Evolutionary conservation across 2,113 vertebrate genomes (phyloP).

Genomic region (Microcebus griseorufus): DNA sequence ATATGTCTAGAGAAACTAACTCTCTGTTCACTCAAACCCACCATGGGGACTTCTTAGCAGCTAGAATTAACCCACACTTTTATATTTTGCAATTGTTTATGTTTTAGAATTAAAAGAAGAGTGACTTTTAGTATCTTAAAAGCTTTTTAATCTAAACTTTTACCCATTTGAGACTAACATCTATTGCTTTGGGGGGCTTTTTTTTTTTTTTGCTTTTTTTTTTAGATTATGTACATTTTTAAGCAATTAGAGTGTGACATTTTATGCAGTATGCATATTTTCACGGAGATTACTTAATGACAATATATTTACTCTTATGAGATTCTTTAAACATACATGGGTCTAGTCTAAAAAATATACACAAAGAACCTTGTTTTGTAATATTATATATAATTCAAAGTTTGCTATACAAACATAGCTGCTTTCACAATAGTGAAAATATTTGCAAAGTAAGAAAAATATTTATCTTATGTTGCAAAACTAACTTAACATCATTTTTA

Average conservation of each 20-base stretch:
- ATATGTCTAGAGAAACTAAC: neutral
- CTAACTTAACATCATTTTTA: neutral
- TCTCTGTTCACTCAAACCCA: rapidly evolving
- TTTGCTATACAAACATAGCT: neutral
- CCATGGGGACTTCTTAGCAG: neutral
- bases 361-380: neutral
- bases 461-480: neutral
- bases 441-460: slow-evolving; percentile 47
- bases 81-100: neutral
- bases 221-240: neutral
- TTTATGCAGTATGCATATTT: neutral
- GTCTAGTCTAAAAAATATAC: neutral
- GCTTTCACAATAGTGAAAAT: slow-evolving; percentile 1
- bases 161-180: neutral
- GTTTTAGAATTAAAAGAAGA: neutral
- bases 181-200: neutral
- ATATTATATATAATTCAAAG: neutral
- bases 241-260: neutral
- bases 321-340: neutral
- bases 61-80: neutral
- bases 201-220: neutral
- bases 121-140: neutral
- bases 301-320: neutral
- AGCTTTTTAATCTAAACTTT: neutral
- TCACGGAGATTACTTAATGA: neutral